Evolutionary conservation across 2,797 vertebrate species (phyloP), one percentile per base, ranked within the genome.

Genomic region (Mico argentatus): DNA sequence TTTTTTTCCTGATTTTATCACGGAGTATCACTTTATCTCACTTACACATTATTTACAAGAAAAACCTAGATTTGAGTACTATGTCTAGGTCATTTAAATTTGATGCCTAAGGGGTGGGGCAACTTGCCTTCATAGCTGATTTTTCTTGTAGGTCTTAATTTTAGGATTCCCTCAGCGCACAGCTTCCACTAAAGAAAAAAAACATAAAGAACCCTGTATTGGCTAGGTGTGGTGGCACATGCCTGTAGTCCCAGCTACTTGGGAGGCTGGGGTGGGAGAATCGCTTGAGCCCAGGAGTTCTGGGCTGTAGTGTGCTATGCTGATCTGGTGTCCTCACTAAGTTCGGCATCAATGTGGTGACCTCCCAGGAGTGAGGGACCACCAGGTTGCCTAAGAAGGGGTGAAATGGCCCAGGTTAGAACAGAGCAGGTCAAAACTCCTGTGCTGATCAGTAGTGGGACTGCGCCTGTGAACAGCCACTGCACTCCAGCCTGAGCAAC

Each of bases 131-230:
- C 48, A 52, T 7, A 75, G 70, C 7, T 88, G 36, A 93, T 87
- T 95, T 95, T 97, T 93, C 91, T 94, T 64, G 30, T 52, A 88
- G 33, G 61, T 95, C 76, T 97, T 97, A 88, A 95, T 76, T 86
- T 98, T 87, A 82, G 59, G 64, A 87, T 85, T 92, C 79, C 44
- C 26, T 96, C 72, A 92, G 48, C 1, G 30, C 11, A 92, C 67
- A 94, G 61, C 84, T 96, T 95, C 88, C 82, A 48, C 22, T 46
- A 94, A 79, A 44, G 76, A 50, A 91, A 10, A 80, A 12, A 80
- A 57, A 98, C 91, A 70, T 87, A 41, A 92, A 86, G 46, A 94
- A 77, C 19, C 39, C 36, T 95, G 76, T 36, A 95, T 33, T 67
- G 61, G 30, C 7, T 7, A 67, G 61, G 61, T 4, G 1, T 7